phyloP scores from a whole-genome alignment of 2,888 invertebrate species.

The Melangyna quadrimaculata region DNA sequence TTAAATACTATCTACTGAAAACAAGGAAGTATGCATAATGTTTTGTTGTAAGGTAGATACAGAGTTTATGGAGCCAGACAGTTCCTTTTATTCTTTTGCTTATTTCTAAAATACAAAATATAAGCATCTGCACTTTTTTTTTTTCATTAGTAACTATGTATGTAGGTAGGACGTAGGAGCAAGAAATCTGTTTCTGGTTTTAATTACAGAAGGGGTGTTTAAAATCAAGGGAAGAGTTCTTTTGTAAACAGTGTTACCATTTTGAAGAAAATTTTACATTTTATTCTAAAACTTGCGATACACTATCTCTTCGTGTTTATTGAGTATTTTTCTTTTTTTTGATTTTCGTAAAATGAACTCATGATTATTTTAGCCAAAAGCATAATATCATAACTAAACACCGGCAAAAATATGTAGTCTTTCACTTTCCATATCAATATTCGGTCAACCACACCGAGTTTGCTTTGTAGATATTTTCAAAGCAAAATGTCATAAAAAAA shows the following conservation, averaged over 20 bases:
- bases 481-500: too few species aligned
- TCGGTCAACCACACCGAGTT: too few species aligned
- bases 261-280: not conserved
- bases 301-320: too few species aligned
- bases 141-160: conserved; percentile 13
- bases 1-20: conserved; percentile 12
- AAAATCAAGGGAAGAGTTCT: not conserved
- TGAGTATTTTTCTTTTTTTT: too few species aligned
- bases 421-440: too few species aligned
- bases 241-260: not conserved
- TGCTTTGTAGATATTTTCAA: too few species aligned
- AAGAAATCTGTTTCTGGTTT: conserved; percentile 19
- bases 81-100: not conserved
- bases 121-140: not conserved
- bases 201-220: conserved; percentile 1
- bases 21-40: conserved; percentile 13
- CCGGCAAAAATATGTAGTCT: too few species aligned
- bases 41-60: not conserved
- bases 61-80: not conserved
- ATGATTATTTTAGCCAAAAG: too few species aligned
- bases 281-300: too few species aligned
- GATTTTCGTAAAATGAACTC: too few species aligned
- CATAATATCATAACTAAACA: too few species aligned
- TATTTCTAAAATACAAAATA: not conserved
- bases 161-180: too few species aligned